phyloP scores from a whole-genome alignment of 2,888 invertebrate genomes.

The Ophion slaviceki region DNA sequence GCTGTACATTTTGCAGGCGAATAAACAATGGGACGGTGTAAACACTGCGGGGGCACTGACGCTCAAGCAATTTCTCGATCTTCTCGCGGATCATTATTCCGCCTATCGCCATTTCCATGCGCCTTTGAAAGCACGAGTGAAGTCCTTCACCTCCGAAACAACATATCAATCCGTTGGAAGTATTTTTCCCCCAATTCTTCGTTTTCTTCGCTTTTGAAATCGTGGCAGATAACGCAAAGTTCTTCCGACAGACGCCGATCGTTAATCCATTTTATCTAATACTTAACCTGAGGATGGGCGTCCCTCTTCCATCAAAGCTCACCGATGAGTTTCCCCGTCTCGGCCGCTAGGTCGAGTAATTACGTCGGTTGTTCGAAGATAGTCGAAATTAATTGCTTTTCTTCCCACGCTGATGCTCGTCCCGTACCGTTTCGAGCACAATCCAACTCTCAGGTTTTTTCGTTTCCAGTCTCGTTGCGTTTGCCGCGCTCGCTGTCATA shows the following conservation, averaged over 20 bases:
- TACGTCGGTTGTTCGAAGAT: slow-evolving; percentile 33
- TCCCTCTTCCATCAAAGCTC: slow-evolving; percentile 39
- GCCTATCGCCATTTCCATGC: slow-evolving; percentile 30
- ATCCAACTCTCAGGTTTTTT: slow-evolving; percentile 43
- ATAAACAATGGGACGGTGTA: slow-evolving; percentile 65
- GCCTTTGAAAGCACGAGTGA: slow-evolving; percentile 28
- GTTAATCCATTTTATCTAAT: slow-evolving; percentile 52
- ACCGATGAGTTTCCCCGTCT: slow-evolving; percentile 40
- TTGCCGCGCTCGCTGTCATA: slow-evolving; percentile 34
- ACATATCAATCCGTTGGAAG: neutral
- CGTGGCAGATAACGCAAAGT: slow-evolving; percentile 2
- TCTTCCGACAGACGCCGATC: neutral
- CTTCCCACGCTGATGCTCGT: slow-evolving; percentile 64
- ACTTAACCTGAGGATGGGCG: slow-evolving; percentile 2
- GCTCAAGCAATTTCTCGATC: slow-evolving; percentile 46
- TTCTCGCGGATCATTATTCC: slow-evolving; percentile 38
- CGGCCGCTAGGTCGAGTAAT: neutral
- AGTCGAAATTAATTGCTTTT: slow-evolving; percentile 46
- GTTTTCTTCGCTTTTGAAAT: slow-evolving; percentile 16
- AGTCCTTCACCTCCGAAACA: slow-evolving; percentile 12
- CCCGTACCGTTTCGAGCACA: slow-evolving; percentile 18
- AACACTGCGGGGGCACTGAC: slow-evolving; percentile 70
- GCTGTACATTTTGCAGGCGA: slow-evolving; percentile 47
- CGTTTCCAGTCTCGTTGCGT: slow-evolving; percentile 53
- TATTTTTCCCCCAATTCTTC: neutral